Evolutionary conservation across 2,113 vertebrate genomes (phyloP).

Genomic region (Cryptotis parvus): DNA sequence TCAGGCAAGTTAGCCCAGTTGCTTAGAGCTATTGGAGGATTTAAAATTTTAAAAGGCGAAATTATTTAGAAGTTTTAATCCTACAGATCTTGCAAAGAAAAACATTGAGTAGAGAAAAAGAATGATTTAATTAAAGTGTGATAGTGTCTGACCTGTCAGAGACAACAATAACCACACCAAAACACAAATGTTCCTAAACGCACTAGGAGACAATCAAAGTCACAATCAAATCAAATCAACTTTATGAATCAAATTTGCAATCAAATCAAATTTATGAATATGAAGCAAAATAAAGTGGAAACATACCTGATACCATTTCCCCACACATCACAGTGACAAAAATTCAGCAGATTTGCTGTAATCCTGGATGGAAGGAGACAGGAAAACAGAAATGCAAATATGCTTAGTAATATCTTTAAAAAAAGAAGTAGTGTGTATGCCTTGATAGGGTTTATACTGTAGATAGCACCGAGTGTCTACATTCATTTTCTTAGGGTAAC

Average conservation of each 20-base stretch:
- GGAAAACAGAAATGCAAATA: background rate
- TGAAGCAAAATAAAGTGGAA: slow-evolving; percentile 25
- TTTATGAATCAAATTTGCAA: no score
- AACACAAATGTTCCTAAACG: background rate
- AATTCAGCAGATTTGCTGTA: background rate
- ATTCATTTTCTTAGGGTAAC: background rate
- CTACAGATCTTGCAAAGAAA: slow-evolving; percentile 37
- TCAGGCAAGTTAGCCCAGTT: slow-evolving; percentile 34
- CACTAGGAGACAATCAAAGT: background rate
- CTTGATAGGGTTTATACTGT: background rate
- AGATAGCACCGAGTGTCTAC: background rate
- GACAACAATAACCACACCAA: background rate
- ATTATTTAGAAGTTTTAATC: background rate
- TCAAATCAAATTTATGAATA: no score
- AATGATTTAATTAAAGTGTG: slow-evolving; percentile 44
- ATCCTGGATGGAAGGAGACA: background rate
- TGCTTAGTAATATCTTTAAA: slow-evolving; percentile 30
- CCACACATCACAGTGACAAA: background rate
- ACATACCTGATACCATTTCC: background rate
- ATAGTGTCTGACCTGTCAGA: background rate
- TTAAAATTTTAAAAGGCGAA: background rate
- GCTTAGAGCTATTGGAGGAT: background rate
- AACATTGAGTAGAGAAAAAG: slow-evolving; percentile 6
- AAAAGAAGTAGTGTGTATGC: background rate
- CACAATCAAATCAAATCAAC: no score